Conservation (phyloP, 1,140 invertebrate species). For the Conus betulinus region DNA sequence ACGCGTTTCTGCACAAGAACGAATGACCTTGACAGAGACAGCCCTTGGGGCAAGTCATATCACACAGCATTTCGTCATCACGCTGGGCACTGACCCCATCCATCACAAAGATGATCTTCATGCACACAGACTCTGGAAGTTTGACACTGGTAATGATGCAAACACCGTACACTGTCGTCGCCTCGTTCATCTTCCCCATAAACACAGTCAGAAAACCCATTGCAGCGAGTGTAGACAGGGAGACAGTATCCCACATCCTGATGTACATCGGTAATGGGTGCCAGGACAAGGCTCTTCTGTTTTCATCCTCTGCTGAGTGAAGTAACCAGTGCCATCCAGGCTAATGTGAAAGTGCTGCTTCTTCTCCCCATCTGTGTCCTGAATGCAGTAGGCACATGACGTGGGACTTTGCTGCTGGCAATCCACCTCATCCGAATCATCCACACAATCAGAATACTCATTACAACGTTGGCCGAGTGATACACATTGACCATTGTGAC, state of each 20-base stretch:
- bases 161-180: background rate
- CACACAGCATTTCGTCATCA: background rate
- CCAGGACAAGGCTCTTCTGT: too few species aligned
- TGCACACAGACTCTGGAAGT: conserved; percentile 6
- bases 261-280: too few species aligned
- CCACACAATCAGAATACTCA: background rate
- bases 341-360: too few species aligned
- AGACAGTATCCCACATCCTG: background rate
- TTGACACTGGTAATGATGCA: conserved; percentile 14
- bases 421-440: too few species aligned
- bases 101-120: too few species aligned
- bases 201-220: conserved; percentile 14
- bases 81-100: too few species aligned
- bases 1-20: background rate
- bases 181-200: conserved; percentile 23
- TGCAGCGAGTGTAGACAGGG: conserved; percentile 36
- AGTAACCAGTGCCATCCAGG: too few species aligned
- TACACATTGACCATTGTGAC: too few species aligned
- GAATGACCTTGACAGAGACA: conserved; percentile 15
- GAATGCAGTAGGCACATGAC: too few species aligned
- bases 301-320: too few species aligned
- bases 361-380: too few species aligned
- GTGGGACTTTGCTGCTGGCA: too few species aligned
- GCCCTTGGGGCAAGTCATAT: conserved; percentile 20
- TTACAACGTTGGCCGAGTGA: background rate